Percentiles rank a stretch among this genome's conserved stretches.
These are phyloP conservation scores for Oxyruncus cristatus DNA, from an alignment of 2,113 vertebrate species.

Conservation along the genomic window DNA sequence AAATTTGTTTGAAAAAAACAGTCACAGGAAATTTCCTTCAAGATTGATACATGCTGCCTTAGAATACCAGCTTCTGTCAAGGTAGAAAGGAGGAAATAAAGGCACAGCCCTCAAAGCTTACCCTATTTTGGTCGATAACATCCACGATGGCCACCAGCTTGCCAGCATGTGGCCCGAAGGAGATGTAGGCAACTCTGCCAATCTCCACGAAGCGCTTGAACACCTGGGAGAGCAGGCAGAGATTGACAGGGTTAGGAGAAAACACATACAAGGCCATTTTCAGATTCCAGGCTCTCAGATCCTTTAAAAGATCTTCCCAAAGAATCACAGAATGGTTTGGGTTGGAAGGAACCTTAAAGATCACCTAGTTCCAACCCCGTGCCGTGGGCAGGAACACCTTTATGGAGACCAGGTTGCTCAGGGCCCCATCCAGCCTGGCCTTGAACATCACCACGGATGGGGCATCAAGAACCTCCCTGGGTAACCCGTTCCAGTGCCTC, in stretches of 20 bases:
- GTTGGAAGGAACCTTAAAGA: not conserved
- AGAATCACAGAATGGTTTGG: not conserved
- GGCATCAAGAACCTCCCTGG: not conserved
- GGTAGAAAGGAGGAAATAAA: rapidly evolving
- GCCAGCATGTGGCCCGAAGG: conserved; percentile 90
- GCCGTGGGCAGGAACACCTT: not conserved
- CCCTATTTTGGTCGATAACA: conserved; percentile 97
- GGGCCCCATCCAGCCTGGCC: not conserved
- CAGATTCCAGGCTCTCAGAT: too few species aligned
- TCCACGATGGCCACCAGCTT: conserved; percentile 94
- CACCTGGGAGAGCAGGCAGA: conserved; percentile 71
- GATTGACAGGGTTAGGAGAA: rapidly evolving
- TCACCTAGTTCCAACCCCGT: rapidly evolving
- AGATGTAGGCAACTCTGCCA: conserved; percentile 89
- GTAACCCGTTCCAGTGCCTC: not conserved
- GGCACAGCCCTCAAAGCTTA: not conserved
- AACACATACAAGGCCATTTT: rapidly evolving
- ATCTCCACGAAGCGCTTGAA: conserved; percentile 96
- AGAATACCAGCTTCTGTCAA: rapidly evolving
- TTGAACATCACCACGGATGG: not conserved
- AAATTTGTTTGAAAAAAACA: not conserved
- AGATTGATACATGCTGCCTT: rapidly evolving
- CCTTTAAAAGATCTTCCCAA: too few species aligned
- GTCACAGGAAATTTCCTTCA: too few species aligned
- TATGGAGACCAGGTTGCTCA: not conserved